Conservation (phyloP, 2,888 invertebrate genomes). For the Melanophora roralis region DNA sequence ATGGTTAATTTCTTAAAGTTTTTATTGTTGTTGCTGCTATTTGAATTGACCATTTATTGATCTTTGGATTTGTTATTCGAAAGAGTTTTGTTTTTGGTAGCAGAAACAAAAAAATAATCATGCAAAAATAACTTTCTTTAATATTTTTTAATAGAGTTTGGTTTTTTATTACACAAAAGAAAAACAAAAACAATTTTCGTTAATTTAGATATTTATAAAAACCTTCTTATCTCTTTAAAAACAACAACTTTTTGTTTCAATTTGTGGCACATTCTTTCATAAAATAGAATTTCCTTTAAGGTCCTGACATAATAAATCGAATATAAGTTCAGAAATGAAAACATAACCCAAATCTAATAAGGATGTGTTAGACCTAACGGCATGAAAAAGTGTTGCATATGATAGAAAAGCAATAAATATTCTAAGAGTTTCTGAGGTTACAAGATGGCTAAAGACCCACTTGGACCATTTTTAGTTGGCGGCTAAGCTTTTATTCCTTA, state of each 20-base stretch:
- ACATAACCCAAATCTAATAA: background rate
- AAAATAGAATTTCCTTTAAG: constrained; percentile 29
- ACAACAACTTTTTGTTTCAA: too few relatives aligned
- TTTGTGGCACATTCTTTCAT: too few relatives aligned
- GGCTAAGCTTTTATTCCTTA: constrained; percentile 31
- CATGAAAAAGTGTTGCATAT: background rate
- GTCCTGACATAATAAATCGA: background rate
- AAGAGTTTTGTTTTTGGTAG: background rate
- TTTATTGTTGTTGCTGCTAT: background rate
- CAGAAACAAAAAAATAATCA: background rate
- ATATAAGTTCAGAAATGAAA: background rate
- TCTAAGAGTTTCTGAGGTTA: too few relatives aligned
- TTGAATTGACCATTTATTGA: too few relatives aligned
- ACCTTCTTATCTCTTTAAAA: too few relatives aligned
- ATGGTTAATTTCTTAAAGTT: constrained; percentile 2
- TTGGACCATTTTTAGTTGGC: background rate
- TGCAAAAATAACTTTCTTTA: background rate
- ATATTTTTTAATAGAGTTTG: background rate
- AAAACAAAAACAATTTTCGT: too few relatives aligned
- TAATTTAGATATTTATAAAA: too few relatives aligned
- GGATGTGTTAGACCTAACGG: background rate
- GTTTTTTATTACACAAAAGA: too few relatives aligned
- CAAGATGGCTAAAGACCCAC: too few relatives aligned
- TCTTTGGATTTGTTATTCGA: too few relatives aligned
- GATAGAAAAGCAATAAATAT: background rate